These are phyloP conservation scores for Microcebus griseorufus DNA, from an alignment of 2,113 vertebrate species.

Conservation along the genomic window DNA sequence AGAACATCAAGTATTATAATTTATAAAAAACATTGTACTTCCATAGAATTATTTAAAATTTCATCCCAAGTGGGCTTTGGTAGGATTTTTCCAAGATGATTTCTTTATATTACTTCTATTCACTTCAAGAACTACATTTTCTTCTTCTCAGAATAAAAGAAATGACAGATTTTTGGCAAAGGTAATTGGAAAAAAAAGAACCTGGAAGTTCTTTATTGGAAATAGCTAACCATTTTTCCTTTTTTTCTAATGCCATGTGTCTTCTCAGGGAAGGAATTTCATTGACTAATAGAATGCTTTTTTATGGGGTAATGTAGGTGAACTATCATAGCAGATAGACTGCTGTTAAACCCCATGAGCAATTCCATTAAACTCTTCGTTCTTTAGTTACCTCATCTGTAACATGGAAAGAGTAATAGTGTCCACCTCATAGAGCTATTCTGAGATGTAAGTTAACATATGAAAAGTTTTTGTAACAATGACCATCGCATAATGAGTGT, in stretches of 20 bases:
- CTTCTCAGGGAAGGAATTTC: not conserved
- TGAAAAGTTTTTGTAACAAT: not conserved
- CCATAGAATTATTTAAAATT: slow-evolving; percentile 1
- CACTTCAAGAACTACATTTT: not conserved
- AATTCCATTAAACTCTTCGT: not conserved
- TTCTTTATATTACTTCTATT: not conserved
- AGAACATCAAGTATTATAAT: not conserved
- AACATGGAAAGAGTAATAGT: not conserved
- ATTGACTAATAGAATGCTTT: not conserved
- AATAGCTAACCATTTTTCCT: not conserved
- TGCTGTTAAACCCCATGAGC: not conserved
- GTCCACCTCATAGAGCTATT: not conserved
- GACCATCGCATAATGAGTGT: not conserved
- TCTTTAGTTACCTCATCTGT: not conserved
- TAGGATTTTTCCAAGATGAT: not conserved
- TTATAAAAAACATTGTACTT: not conserved
- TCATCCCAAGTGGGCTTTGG: not conserved
- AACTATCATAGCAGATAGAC: not conserved
- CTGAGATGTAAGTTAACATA: not conserved
- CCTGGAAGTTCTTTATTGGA: not conserved
- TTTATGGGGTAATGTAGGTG: not conserved
- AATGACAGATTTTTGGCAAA: not conserved
- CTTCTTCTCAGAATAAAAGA: not conserved
- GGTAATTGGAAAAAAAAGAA: not conserved
- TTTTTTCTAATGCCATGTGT: not conserved